Base-by-base conservation (phyloP, 2,888 invertebrate genomes). In the Noctua janthe region DNA sequence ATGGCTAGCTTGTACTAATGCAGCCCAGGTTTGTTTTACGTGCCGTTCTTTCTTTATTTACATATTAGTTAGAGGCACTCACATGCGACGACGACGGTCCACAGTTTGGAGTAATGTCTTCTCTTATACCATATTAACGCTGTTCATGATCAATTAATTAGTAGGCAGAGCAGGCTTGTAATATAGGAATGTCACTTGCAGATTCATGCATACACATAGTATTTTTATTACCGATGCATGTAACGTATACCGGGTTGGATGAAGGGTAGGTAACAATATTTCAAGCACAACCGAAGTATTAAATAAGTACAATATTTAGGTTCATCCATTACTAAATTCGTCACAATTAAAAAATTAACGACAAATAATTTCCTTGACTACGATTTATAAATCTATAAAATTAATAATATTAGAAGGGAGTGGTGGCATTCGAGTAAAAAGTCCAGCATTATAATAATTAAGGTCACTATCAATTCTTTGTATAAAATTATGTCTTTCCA, bases 351-450 rank as follows among this genome's bases (percentile, higher is more conserved):
- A 89, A 90, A 86, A 75, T 74, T 78, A 83, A 90, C 83, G 84
- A 79, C 81, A 88, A 71, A 85, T 90, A 83, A 84, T 83, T 90
- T 85, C 74, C 79, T 85, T 84, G 82, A 88, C 76, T 87, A 90
- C 83, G 78, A 83, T 89, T 78, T 91, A 90, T 82, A 91, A 91
- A 87, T 89, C 85, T 91, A 91, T 87, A 88, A 89, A 91, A 90
- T 87, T 91, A 91, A 89, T 88, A 79, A 75, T 91, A 92, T 88
- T 90, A 89, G 91, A 94, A 94, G 92, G 93, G 91, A 94, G 92
- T 91, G 91, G 87, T 91, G 94, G 94, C 93, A 81, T 86, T 89
- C 79, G 94, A 95, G 95, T 88, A 95, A 95, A 96, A 96, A 96
- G 96, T 95, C 94, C 96, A 96, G 96, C 96, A 96, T 91, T 90